Base-by-base conservation (phyloP, 2,888 invertebrate species). In the Brachycybe producta region DNA sequence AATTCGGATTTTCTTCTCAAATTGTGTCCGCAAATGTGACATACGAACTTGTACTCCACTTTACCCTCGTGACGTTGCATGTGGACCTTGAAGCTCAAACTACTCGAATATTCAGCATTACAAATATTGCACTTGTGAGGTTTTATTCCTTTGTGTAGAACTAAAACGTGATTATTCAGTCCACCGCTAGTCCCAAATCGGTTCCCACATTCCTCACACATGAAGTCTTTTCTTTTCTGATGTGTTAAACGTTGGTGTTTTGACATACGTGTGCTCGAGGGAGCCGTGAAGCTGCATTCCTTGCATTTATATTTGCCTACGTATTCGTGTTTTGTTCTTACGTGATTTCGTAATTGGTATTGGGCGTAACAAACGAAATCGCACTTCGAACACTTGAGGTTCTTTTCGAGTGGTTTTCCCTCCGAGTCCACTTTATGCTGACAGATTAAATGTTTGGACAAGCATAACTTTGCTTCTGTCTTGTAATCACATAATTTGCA, bases 11-110 rank as follows among this genome's bases (percentile, higher is more conserved):
- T n/a, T n/a, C n/a, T n/a, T n/a, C n/a, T n/a, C n/a, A n/a, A n/a
- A n/a, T n/a, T n/a, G n/a, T n/a, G n/a, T n/a, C n/a, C n/a, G n/a
- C n/a, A n/a, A n/a, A n/a, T n/a, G n/a, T n/a, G n/a, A n/a, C n/a
- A n/a, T n/a, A n/a, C n/a, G n/a, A n/a, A n/a, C n/a, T n/a, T n/a
- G n/a, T n/a, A n/a, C n/a, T n/a, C n/a, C n/a, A n/a, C n/a, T n/a
- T 45, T 28, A 5, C 23, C 34, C 1, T 23, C 53, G 50, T 63
- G 62, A 30, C 57, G 57, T 50, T 59, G 54, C 44, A 58, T 48
- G 54, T 63, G 63, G 21, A 61, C 62, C 19, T 54, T 55, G n/a
- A 62, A 53, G 26, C 61, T 43, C 43, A 61, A 61, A 38, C 56
- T 57, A 46, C 61, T 61, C 1, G 62, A 61, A 46, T 59, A 63